Conservation (phyloP, 1,140 invertebrate species). For the Drosophila persimilis region DNA sequence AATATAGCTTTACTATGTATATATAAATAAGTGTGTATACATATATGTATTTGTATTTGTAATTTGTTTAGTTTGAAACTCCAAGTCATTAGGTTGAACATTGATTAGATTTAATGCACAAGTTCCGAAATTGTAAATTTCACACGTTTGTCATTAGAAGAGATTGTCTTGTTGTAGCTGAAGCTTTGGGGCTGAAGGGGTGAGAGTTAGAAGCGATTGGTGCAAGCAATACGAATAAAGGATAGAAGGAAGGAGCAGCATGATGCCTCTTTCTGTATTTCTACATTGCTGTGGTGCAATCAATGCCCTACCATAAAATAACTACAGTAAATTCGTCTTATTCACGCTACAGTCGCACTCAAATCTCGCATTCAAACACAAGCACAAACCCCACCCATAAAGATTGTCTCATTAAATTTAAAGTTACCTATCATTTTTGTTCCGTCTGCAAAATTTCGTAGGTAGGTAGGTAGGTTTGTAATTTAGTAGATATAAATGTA, state of each 20-base stretch:
- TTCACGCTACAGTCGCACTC: slow-evolving; percentile 69
- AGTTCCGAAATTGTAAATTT: slow-evolving; percentile 49
- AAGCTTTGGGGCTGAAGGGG: slow-evolving; percentile 14
- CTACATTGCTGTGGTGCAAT: slow-evolving; percentile 41
- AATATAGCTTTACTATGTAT: slow-evolving; percentile 18
- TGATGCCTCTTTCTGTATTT: slow-evolving; percentile 22
- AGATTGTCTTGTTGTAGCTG: slow-evolving; percentile 75
- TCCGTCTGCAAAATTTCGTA: slow-evolving; percentile 15
- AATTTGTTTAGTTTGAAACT: slow-evolving; percentile 67
- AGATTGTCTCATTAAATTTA: slow-evolving; percentile 71
- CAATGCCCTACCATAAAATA: slow-evolving; percentile 49
- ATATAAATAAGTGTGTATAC: slow-evolving; percentile 40
- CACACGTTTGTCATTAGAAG: slow-evolving; percentile 56
- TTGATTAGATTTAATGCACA: slow-evolving; percentile 52
- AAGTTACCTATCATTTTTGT: slow-evolving; percentile 28
- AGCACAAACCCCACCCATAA: slow-evolving; percentile 41
- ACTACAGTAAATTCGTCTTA: slow-evolving; percentile 81
- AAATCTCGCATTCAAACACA: slow-evolving; percentile 24
- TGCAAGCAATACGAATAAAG: neutral
- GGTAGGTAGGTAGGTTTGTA: slow-evolving; percentile 8
- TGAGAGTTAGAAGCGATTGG: slow-evolving; percentile 6
- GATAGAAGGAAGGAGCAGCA: slow-evolving; percentile 8
- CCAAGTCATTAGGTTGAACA: slow-evolving; percentile 56
- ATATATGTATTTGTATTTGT: slow-evolving; percentile 35
- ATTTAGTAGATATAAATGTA: slow-evolving; percentile 15